Evolutionary conservation across 2,797 vertebrate species (phyloP), one percentile per base, ranked within the genome.

Genomic region (Anguilla megastoma): DNA sequence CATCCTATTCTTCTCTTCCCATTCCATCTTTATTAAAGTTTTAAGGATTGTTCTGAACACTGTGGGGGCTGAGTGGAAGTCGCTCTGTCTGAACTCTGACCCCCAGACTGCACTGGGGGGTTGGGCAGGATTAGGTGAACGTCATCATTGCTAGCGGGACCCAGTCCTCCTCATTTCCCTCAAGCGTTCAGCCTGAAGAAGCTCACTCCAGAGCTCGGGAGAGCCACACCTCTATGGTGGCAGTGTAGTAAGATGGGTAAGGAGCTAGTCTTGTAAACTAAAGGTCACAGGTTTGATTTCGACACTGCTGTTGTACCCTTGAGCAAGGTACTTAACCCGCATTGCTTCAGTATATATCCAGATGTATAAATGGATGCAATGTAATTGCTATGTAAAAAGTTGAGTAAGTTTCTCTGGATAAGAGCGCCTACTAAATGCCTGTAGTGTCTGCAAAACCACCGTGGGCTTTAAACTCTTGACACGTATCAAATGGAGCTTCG

Each of bases 11-110:
- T 90, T 85, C 91, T 88, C 88, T 86, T 91, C 88, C 87, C 87
- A 87, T 91, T 92, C 94, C 91, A 89, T 85, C 92, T 94, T 91
- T 92, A 93, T 94, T 92, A 92, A 88, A 89, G 86, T 86, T 45
- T 88, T 33, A 27, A 79, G 91, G 92, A 93, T 94, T 95, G 92
- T 85, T 89, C 90, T 52, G 50, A 52, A 52, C 90, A 92, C 90
- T 89, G 89, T 89, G 89, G 87, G 89, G 88, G 88, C 88, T 90
- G 86, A 86, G 86, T 87, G 86, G 63, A 71, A 60, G n/a, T n/a
- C n/a, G n/a, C 87, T 84, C 91, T 89, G 85, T 90, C 90, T 92
- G 82, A 93, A 91, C 92, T 91, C 90, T 92, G 89, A 91, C 93
- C 92, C 92, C 89, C 90, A 79, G 88, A 90, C 36, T 89, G 90